These are phyloP conservation scores for Epinephelus coioides DNA, from an alignment of 2,797 vertebrate genomes.

Conservation along the genomic window DNA sequence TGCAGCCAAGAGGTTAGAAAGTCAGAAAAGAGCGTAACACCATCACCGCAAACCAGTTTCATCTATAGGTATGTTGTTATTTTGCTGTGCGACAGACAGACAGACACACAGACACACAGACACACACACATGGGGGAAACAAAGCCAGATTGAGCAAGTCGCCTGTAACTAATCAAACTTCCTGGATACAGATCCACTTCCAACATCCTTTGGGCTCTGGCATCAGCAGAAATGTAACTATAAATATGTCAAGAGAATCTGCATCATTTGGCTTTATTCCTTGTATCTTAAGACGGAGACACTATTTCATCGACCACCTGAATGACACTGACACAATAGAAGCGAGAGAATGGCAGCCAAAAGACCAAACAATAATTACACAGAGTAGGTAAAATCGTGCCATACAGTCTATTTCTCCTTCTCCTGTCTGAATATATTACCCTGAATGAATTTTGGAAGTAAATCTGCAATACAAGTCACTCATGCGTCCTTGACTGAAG, in stretches of 20 bases:
- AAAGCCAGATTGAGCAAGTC: neutral
- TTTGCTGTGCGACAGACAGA: neutral
- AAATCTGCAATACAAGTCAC: conserved; percentile 39
- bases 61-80: conserved; percentile 1
- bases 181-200: conserved; percentile 25
- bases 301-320: conserved; percentile 17
- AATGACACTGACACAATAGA: conserved; percentile 19
- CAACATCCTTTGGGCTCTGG: conserved; percentile 13
- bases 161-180: conserved; percentile 11
- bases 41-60: conserved; percentile 41
- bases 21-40: conserved; percentile 6
- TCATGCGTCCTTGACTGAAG: conserved; percentile 7
- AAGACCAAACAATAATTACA: conserved; percentile 8
- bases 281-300: neutral
- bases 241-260: conserved; percentile 31
- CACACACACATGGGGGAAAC: neutral
- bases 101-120: too few relatives aligned
- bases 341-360: conserved; percentile 20
- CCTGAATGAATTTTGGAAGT: neutral
- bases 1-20: conserved; percentile 29
- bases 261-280: conserved; percentile 21
- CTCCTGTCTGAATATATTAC: conserved; percentile 7
- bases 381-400: conserved; percentile 3
- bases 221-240: conserved; percentile 36
- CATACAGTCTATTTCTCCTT: neutral